Conservation (phyloP, 2,888 invertebrate genomes). For the Sinhomidia bicolor region DNA sequence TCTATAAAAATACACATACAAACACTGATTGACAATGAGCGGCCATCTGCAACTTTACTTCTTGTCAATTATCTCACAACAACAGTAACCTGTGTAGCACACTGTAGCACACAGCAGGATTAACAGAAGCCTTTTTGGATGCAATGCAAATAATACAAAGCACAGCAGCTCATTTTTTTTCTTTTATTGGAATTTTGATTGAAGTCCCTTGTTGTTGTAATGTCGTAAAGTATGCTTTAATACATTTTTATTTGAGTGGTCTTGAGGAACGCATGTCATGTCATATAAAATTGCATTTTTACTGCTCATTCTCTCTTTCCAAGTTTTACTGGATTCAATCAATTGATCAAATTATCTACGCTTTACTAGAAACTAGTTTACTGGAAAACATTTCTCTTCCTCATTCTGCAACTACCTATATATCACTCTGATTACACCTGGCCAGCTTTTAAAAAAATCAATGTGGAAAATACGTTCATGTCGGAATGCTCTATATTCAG, state of each 20-base stretch:
- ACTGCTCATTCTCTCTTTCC: neutral
- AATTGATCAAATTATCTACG: neutral
- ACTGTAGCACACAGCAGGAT: no score
- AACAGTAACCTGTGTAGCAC: neutral
- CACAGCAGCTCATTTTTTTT: constrained; percentile 19
- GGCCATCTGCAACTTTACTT: neutral
- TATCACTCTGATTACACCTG: no score
- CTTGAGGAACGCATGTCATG: constrained; percentile 39
- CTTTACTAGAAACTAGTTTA: neutral
- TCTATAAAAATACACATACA: neutral
- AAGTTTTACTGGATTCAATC: constrained; percentile 17
- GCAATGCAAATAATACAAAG: neutral
- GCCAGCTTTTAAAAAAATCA: no score
- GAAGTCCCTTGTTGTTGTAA: constrained; percentile 20
- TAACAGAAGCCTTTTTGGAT: neutral
- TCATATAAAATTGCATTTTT: constrained; percentile 6
- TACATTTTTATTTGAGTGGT: constrained; percentile 15
- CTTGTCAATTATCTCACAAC: constrained; percentile 25
- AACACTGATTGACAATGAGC: constrained; percentile 16
- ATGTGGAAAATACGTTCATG: neutral
- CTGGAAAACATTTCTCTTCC: constrained; percentile 1
- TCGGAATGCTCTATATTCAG: neutral
- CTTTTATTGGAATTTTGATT: constrained; percentile 49
- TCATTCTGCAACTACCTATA: neutral
- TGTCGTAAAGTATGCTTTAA: no score